These are phyloP conservation scores for Opisthocomus hoazin DNA, from an alignment of 2,113 vertebrate genomes.

Conservation along the genomic window DNA sequence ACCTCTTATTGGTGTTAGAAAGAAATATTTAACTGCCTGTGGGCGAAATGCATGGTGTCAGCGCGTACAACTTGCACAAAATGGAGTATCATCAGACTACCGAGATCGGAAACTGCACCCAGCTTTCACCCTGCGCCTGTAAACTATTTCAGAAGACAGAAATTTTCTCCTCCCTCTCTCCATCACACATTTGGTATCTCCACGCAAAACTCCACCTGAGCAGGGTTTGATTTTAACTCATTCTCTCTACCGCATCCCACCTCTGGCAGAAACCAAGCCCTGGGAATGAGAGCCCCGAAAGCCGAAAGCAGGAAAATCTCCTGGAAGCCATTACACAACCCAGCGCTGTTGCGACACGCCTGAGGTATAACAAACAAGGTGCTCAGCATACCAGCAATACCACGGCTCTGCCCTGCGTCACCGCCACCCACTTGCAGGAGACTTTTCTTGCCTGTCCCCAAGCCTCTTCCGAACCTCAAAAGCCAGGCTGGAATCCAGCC, in stretches of 20 bases:
- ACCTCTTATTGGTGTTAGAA: not conserved
- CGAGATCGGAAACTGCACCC: not conserved
- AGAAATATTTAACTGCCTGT: not conserved
- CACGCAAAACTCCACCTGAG: not conserved
- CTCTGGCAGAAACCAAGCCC: not conserved
- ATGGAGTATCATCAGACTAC: not conserved
- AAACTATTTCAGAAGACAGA: not conserved
- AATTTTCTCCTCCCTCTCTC: not conserved
- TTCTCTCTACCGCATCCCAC: not conserved
- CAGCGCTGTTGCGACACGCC: slow-evolving; percentile 2
- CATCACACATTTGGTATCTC: not conserved
- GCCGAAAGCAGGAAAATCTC: slow-evolving; percentile 2
- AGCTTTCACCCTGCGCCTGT: not conserved
- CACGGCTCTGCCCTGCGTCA: not conserved
- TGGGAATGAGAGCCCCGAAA: not conserved
- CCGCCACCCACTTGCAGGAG: slow-evolving; percentile 27
- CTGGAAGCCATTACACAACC: slow-evolving; percentile 41
- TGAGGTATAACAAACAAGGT: slow-evolving; percentile 26
- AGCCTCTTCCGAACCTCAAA: not conserved
- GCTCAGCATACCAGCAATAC: slow-evolving; percentile 43
- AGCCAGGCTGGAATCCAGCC: not conserved
- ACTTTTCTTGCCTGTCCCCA: slow-evolving; percentile 1
- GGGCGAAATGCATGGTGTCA: not conserved
- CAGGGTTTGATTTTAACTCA: not conserved
- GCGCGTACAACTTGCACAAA: not conserved